phyloP scores from a whole-genome alignment of 2,888 invertebrate species.

The Heliconius cydno region DNA sequence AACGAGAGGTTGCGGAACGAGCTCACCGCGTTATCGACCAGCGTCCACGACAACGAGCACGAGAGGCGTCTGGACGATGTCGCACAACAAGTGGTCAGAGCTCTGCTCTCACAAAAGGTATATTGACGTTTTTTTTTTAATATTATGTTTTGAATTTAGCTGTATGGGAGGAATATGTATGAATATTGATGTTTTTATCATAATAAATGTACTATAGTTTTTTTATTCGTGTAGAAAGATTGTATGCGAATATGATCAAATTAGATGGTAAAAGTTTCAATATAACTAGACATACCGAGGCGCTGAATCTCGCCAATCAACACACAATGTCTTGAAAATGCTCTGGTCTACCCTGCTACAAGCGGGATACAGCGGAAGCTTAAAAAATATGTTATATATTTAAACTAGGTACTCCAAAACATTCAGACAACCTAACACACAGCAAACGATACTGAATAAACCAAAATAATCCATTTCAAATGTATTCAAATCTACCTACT shows the following conservation, averaged over 20 bases:
- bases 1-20: slow-evolving; percentile 87
- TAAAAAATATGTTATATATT: neutral
- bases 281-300: neutral
- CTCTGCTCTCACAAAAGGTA: slow-evolving; percentile 93
- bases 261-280: too few relatives aligned
- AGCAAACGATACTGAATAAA: slow-evolving; percentile 38
- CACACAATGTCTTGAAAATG: neutral
- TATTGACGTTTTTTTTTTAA: neutral
- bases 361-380: neutral
- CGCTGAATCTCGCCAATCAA: neutral
- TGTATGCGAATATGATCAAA: too few relatives aligned
- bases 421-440: neutral
- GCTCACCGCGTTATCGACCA: slow-evolving; percentile 70
- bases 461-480: slow-evolving; percentile 42
- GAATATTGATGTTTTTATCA: neutral
- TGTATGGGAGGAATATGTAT: neutral
- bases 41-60: slow-evolving; percentile 85
- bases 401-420: neutral
- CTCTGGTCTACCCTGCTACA: neutral
- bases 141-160: neutral
- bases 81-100: slow-evolving; percentile 92
- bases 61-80: slow-evolving; percentile 92
- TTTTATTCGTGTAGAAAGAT: too few relatives aligned
- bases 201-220: too few relatives aligned
- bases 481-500: slow-evolving; percentile 38